These are phyloP conservation scores for Caenorhabditis sp. DNA, from an alignment of 2,888 invertebrate genomes.

Conservation along the genomic window DNA sequence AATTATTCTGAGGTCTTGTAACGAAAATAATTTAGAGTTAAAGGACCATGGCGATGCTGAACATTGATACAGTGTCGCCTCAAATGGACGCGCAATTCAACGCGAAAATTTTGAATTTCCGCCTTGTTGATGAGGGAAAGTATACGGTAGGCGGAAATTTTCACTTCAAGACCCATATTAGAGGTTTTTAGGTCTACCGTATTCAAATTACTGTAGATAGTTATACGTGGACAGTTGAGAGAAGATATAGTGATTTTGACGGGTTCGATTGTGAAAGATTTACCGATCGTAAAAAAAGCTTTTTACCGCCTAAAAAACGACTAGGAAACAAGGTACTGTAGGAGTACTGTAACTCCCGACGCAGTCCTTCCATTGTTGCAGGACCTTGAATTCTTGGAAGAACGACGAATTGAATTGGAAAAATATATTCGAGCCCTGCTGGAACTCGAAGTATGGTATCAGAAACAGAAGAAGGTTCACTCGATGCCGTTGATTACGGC, in stretches of 20 bases:
- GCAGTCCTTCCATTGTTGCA: constrained; percentile 21
- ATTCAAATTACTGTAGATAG: constrained; percentile 72
- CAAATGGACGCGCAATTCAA: constrained; percentile 48
- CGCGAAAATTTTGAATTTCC: constrained; percentile 53
- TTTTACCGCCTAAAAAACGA: constrained; percentile 90
- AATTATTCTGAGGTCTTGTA: not conserved
- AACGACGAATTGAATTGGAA: constrained; percentile 82
- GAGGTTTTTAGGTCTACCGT: constrained; percentile 71
- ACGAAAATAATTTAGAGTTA: not conserved
- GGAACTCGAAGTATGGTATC: constrained; percentile 60
- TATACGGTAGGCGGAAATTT: constrained; percentile 56
- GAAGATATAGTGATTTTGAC: constrained; percentile 78
- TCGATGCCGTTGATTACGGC: constrained; percentile 75
- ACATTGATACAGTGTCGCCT: constrained; percentile 42
- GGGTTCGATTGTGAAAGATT: constrained; percentile 74
- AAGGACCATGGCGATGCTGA: constrained; percentile 51
- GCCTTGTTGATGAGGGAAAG: constrained; percentile 53
- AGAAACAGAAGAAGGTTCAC: constrained; percentile 45
- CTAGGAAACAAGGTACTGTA: constrained; percentile 80
- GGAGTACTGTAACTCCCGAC: no score
- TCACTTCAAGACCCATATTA: no score
- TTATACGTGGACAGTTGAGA: constrained; percentile 81
- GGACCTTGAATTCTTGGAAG: constrained; percentile 86
- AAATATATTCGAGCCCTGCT: constrained; percentile 80
- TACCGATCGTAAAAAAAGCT: constrained; percentile 78